Conservation (phyloP, 2,797 vertebrate genomes). For the Vultur gryphus region DNA sequence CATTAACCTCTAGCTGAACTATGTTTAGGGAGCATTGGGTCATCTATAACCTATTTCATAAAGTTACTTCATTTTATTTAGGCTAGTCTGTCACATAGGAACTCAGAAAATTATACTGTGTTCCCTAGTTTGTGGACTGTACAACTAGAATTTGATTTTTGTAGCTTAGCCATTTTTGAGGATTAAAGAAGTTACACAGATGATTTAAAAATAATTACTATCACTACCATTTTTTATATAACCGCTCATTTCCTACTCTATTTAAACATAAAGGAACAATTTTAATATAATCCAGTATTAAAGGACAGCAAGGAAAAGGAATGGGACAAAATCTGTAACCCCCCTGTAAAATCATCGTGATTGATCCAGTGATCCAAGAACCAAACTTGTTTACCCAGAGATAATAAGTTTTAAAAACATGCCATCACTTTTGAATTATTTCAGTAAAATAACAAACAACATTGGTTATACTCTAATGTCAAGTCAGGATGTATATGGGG, state of each 20-base stretch:
- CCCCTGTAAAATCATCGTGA: not conserved
- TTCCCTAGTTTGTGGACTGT: not conserved
- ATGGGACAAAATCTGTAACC: not conserved
- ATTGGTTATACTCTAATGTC: not conserved
- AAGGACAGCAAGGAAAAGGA: not conserved
- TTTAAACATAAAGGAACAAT: not conserved
- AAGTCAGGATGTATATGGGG: not conserved
- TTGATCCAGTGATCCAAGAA: not conserved
- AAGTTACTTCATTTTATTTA: not conserved
- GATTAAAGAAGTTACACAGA: not conserved
- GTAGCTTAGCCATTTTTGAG: not conserved
- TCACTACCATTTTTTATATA: not conserved
- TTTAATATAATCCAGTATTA: not conserved
- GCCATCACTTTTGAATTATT: not conserved
- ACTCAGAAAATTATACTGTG: not conserved
- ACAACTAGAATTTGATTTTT: not conserved
- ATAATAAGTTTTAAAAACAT: not conserved
- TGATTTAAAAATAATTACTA: not conserved
- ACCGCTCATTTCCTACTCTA: not conserved
- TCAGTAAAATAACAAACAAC: not conserved
- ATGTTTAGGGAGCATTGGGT: not conserved
- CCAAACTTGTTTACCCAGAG: not conserved
- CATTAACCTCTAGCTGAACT: not conserved
- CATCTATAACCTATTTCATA: not conserved
- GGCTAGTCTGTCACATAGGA: not conserved